Percentiles rank a stretch among this genome's conserved stretches.
phyloP scores from a whole-genome alignment of 2,797 vertebrate genomes.

The Florisuga fusca region DNA sequence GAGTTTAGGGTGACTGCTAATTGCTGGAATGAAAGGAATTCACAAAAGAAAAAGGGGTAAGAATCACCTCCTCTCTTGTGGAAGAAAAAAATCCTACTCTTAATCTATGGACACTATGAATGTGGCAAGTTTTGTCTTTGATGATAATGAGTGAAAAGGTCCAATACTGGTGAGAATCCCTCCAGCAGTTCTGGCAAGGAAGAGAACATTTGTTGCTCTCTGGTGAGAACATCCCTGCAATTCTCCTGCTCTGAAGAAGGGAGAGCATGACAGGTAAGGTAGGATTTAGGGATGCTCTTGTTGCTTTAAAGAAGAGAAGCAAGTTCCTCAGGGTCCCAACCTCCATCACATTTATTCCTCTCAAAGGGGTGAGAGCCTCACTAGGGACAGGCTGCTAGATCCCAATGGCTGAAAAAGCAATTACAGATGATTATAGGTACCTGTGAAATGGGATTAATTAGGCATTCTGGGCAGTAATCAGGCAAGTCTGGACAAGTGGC shows the following conservation, averaged over 20 bases:
- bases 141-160: neutral
- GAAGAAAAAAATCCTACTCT: neutral
- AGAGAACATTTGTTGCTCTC: neutral
- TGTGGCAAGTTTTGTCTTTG: neutral
- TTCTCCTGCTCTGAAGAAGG: neutral
- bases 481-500: neutral
- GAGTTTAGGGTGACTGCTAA: neutral
- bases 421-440: neutral
- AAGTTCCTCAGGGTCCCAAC: neutral
- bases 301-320: neutral
- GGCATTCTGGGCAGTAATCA: neutral
- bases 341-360: neutral
- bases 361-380: neutral
- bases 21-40: neutral
- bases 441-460: neutral
- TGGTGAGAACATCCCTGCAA: neutral
- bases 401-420: neutral
- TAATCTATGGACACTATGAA: neutral
- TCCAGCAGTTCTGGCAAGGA: neutral
- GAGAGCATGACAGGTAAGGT: accelerated
- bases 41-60: neutral
- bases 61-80: neutral
- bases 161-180: neutral
- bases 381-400: neutral
- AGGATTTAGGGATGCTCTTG: neutral